Conservation (phyloP, 2,888 invertebrate genomes). For the Drosophila antonietae region DNA sequence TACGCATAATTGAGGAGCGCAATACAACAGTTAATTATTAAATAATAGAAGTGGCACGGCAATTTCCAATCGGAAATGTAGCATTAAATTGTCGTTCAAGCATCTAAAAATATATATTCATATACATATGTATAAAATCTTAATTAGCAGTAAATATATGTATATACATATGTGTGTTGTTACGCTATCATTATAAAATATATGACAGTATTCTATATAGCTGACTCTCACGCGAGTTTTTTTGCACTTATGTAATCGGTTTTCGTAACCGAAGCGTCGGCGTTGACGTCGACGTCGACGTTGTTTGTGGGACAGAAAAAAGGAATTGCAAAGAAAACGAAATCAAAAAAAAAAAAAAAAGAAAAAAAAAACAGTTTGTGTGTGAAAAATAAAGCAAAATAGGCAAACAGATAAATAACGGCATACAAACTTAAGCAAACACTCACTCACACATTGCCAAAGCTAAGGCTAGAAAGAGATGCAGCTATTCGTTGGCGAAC, state of each 20-base stretch:
- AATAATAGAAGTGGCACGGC: not conserved
- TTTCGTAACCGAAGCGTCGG: constrained; percentile 73
- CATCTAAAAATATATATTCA: not conserved
- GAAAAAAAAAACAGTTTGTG: constrained; percentile 46
- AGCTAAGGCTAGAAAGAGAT: constrained; percentile 28
- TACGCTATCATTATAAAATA: constrained; percentile 26
- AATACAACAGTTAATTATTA: not conserved
- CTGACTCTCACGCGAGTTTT: constrained; percentile 51
- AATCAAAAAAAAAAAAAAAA: constrained; percentile 38
- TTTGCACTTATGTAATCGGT: constrained; percentile 75
- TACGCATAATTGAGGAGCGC: constrained; percentile 23
- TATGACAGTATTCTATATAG: constrained; percentile 28
- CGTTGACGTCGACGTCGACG: constrained; percentile 58
- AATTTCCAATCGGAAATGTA: not conserved
- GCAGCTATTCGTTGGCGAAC: constrained; percentile 36
- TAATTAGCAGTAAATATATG: constrained; percentile 30
- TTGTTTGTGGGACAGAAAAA: constrained; percentile 27
- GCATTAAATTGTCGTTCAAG: constrained; percentile 4
- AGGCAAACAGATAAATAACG: constrained; percentile 59
- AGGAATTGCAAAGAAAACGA: constrained; percentile 35
- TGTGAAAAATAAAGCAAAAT: constrained; percentile 56
- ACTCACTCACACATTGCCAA: not conserved
- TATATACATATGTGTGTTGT: constrained; percentile 9
- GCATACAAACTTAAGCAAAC: constrained; percentile 26
- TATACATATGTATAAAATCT: constrained; percentile 1